phyloP scores from a whole-genome alignment of 2,888 invertebrate genomes.

The Thera obeliscata region DNA sequence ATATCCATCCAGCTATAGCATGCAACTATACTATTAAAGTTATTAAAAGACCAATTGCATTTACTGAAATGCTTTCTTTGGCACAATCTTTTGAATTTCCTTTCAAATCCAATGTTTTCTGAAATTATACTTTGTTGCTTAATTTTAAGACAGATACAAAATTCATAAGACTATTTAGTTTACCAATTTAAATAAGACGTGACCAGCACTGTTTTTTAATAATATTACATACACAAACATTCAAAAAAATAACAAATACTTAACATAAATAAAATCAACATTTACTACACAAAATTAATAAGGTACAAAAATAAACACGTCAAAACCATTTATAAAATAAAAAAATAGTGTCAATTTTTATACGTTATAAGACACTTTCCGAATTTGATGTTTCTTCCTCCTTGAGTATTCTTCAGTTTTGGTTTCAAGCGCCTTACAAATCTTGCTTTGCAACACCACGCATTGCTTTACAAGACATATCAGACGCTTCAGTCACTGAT shows the following conservation, averaged over 20 bases:
- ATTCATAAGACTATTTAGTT: background rate
- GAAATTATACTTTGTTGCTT: slow-evolving; percentile 17
- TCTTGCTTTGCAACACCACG: slow-evolving; percentile 3
- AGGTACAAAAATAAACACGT: background rate
- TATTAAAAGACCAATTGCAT: slow-evolving; percentile 16
- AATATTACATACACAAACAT: slow-evolving; percentile 7
- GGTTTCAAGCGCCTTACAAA: slow-evolving; percentile 12
- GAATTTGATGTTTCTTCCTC: slow-evolving; percentile 11
- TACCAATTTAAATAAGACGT: slow-evolving; percentile 52
- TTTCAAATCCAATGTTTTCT: slow-evolving; percentile 19
- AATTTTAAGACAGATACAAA: background rate
- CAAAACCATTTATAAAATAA: slow-evolving; percentile 16
- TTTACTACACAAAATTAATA: slow-evolving; percentile 7
- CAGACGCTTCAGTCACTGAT: slow-evolving; percentile 8
- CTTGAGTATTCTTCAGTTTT: background rate
- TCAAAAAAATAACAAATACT: background rate
- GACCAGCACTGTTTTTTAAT: slow-evolving; percentile 62
- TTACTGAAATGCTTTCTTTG: slow-evolving; percentile 8
- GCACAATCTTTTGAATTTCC: slow-evolving; percentile 16
- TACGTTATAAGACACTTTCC: slow-evolving; percentile 26
- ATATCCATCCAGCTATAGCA: slow-evolving; percentile 70
- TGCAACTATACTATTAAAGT: slow-evolving; percentile 62
- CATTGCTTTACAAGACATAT: slow-evolving; percentile 2
- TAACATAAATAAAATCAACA: slow-evolving; percentile 6
- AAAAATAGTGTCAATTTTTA: slow-evolving; percentile 16